Base-by-base conservation (phyloP, 1,140 invertebrate genomes). In the Phenacoccus solenopsis region DNA sequence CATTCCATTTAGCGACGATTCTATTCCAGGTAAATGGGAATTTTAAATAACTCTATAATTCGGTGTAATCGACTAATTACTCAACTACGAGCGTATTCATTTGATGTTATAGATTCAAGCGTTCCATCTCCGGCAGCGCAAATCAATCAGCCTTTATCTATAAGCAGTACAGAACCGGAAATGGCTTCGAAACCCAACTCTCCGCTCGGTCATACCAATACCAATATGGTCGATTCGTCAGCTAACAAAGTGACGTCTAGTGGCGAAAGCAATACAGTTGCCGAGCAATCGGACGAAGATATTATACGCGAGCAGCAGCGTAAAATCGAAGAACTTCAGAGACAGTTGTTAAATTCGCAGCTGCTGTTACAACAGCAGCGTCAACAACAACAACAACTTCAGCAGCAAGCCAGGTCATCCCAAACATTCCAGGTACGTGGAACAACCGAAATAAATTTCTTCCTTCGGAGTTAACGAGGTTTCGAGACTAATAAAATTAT, bases 321-420 rank as follows among this genome's bases (percentile, higher is more conserved):
- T 61, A 87, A 89, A 76, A 97, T 97, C 61, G 88, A 93, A 75
- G 90, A 94, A 73, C 80, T 97, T 30, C 89, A 96, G 76, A 80
- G 89, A 3, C 90, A 96, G 73, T 76, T 97, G 32, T 86, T 87
- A 69, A 84, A 85, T 56, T 89, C 87, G 0, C 85, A 83, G 49
- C 69, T 87, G 70, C 88, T 91, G 74, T 75, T 90, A 68, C 87
- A 90, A 73, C 84, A 87, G 72, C 85, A 88, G 59, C 79, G 81
- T 30, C 69, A 61, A 35, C 69, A 70, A 22, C 35, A 70, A n/a
- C 35, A 81, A 67, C 78, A 87, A 68, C 82, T 84, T 49, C 84
- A 85, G 61, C 82, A 83, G 73, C 70, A 83, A n/a, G 78, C 80
- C 1, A 72, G 82, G 61, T 82, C 84, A 71, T 76, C 84, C 57